phyloP scores from a whole-genome alignment of 2,888 invertebrate species.

The Thera obeliscata region DNA sequence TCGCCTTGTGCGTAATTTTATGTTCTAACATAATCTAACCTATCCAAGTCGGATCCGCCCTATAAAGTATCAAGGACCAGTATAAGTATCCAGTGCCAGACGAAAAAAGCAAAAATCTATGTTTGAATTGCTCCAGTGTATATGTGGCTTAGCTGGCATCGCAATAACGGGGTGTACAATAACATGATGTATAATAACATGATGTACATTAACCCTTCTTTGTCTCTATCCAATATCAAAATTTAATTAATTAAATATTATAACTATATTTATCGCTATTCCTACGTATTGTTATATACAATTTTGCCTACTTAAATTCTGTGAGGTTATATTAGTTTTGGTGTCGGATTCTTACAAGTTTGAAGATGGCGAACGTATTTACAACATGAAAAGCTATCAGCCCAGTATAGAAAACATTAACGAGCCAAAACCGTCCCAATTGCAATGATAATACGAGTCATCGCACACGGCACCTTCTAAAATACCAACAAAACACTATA shows the following conservation, averaged over 20 bases:
- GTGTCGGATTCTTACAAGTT: constrained; percentile 10
- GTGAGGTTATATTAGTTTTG: constrained; percentile 22
- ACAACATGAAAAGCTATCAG: constrained; percentile 22
- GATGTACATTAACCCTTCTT: not conserved
- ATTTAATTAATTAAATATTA: constrained; percentile 9
- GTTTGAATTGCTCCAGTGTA: too few species aligned
- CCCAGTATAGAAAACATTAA: constrained; percentile 28
- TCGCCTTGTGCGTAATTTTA: too few species aligned
- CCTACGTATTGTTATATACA: constrained; percentile 25
- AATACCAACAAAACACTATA: constrained; percentile 11
- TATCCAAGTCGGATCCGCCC: too few species aligned
- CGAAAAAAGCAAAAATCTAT: too few species aligned
- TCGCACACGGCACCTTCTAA: constrained; percentile 25
- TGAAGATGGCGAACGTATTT: constrained; percentile 17
- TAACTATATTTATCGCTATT: constrained; percentile 17
- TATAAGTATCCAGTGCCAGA: too few species aligned
- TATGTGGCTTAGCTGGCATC: too few species aligned
- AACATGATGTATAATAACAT: too few species aligned
- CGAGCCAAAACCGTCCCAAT: constrained; percentile 54
- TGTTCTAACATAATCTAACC: too few species aligned
- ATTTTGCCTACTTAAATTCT: constrained; percentile 20
- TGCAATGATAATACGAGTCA: constrained; percentile 27
- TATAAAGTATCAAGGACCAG: too few species aligned
- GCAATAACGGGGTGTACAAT: too few species aligned
- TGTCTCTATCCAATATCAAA: constrained; percentile 3